These are phyloP conservation scores for Nemotelus nigrinus DNA, from an alignment of 2,888 invertebrate genomes.

Conservation along the genomic window DNA sequence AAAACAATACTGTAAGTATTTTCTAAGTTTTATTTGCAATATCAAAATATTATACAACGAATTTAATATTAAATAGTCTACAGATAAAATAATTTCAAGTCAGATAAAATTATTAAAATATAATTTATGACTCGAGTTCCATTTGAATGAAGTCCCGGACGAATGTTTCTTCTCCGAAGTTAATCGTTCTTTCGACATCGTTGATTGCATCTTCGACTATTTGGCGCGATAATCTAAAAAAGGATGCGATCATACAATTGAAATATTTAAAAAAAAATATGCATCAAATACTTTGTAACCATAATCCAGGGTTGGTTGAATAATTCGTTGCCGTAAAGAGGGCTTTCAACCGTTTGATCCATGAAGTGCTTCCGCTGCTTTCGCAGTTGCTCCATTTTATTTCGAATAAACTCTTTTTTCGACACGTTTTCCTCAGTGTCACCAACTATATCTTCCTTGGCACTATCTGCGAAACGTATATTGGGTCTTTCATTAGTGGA, in stretches of 20 bases:
- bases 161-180: constrained; percentile 55
- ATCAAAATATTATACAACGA: neutral
- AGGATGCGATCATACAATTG: too few relatives aligned
- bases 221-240: neutral
- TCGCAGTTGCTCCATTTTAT: neutral
- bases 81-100: neutral
- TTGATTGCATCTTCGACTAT: constrained; percentile 53
- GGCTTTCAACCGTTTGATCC: constrained; percentile 48
- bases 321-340: constrained; percentile 51
- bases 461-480: neutral
- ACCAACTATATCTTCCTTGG: neutral
- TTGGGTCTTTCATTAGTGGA: neutral
- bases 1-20: neutral
- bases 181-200: constrained; percentile 53
- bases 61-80: neutral
- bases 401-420: neutral
- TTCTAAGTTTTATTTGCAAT: neutral
- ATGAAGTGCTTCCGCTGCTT: constrained; percentile 36
- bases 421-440: neutral
- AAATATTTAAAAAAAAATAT: too few relatives aligned
- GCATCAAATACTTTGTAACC: constrained; percentile 49
- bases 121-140: constrained; percentile 52
- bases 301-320: constrained; percentile 53
- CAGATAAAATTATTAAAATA: constrained; percentile 6
- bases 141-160: constrained; percentile 55